Evolutionary conservation across 2,113 vertebrate genomes (phyloP).

Genomic region (Salvelinus fontinalis): DNA sequence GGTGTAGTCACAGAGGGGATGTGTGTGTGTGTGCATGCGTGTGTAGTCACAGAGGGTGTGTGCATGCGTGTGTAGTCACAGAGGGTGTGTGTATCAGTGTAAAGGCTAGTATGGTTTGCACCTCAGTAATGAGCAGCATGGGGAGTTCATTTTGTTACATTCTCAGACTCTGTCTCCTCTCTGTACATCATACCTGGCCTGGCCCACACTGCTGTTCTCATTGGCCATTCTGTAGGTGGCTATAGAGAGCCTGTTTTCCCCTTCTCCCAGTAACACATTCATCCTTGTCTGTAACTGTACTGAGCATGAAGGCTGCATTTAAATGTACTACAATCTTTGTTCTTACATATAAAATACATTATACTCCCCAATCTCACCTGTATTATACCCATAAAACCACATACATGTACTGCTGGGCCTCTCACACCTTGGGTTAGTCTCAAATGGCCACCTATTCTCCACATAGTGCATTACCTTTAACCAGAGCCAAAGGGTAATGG

Average conservation of each 20-base stretch:
- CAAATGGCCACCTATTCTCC: no score
- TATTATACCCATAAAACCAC: background rate
- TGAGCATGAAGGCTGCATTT: background rate
- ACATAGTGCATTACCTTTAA: no score
- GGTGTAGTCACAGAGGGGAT: background rate
- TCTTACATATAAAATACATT: background rate
- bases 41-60: background rate
- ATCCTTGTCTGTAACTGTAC: background rate
- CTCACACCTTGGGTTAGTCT: background rate
- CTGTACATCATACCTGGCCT: background rate
- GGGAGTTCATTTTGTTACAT: constrained; percentile 37
- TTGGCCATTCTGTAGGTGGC: background rate
- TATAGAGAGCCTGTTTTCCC: background rate
- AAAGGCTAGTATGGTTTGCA: constrained; percentile 63
- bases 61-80: constrained; percentile 8
- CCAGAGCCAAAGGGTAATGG: no score
- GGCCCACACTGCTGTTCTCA: background rate
- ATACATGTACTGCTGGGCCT: background rate
- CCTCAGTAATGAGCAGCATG: constrained; percentile 58
- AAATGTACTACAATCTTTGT: background rate
- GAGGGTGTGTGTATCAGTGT: constrained; percentile 8
- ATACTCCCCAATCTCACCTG: background rate
- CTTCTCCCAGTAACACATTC: background rate
- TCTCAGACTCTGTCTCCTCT: constrained; percentile 4
- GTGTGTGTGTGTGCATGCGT: constrained; percentile 7